phyloP scores from a whole-genome alignment of 2,888 invertebrate species.

The Parnassius smintheus region DNA sequence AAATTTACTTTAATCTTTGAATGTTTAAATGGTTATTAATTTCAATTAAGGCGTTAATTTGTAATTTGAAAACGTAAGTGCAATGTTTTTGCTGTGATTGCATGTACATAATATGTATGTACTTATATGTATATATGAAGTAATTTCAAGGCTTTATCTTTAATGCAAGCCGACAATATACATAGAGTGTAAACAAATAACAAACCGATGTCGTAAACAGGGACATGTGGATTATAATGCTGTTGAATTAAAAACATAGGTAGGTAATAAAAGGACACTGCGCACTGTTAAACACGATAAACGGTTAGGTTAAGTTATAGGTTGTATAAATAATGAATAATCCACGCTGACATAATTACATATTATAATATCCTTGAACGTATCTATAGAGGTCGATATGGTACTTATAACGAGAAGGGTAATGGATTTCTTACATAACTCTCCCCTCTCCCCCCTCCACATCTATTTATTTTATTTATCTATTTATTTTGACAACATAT shows the following conservation, averaged over 20 bases:
- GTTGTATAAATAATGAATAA: slow-evolving; percentile 10
- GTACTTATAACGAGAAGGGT: too few relatives aligned
- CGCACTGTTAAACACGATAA: neutral
- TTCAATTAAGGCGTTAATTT: too few relatives aligned
- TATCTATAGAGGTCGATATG: too few relatives aligned
- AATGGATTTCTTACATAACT: too few relatives aligned
- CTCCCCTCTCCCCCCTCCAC: neutral
- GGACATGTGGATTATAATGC: slow-evolving; percentile 11
- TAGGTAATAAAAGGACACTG: neutral
- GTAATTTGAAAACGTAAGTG: too few relatives aligned
- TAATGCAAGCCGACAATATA: slow-evolving; percentile 18
- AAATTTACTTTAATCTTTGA: too few relatives aligned
- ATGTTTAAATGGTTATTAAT: too few relatives aligned
- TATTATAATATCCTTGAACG: too few relatives aligned
- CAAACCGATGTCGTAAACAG: slow-evolving; percentile 20
- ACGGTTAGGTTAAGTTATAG: slow-evolving; percentile 10
- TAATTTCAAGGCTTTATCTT: slow-evolving; percentile 24
- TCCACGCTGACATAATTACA: slow-evolving; percentile 2
- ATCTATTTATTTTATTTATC: neutral
- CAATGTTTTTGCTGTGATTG: too few relatives aligned
- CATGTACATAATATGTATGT: too few relatives aligned
- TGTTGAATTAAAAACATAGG: neutral
- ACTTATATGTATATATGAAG: neutral
- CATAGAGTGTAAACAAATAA: slow-evolving; percentile 22
- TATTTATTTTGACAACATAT: too few relatives aligned